Conservation (phyloP, 2,113 vertebrate genomes). For the Scatophagus argus region DNA sequence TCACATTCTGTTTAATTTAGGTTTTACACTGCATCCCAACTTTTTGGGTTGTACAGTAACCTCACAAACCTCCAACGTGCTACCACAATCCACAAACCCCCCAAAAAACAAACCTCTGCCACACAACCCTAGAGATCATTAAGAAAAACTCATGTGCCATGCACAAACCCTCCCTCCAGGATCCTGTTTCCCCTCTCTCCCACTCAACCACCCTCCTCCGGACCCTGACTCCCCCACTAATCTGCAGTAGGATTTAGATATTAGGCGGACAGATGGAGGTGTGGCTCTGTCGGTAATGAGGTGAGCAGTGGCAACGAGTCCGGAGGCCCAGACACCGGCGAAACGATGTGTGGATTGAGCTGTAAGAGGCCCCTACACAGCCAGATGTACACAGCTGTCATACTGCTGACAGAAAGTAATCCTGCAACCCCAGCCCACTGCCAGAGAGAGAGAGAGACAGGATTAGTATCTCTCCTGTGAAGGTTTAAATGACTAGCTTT, state of each 20-base stretch:
- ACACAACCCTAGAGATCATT: slow-evolving; percentile 55
- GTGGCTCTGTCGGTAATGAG: slow-evolving; percentile 76
- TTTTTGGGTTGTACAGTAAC: no score
- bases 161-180: slow-evolving; percentile 50
- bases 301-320: slow-evolving; percentile 73
- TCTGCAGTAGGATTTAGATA: slow-evolving; percentile 72
- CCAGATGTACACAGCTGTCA: slow-evolving; percentile 83
- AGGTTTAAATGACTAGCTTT: slow-evolving; percentile 15
- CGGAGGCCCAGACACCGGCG: slow-evolving; percentile 69
- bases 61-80: slow-evolving; percentile 28
- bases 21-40: no score
- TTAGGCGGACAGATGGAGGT: slow-evolving; percentile 73
- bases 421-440: slow-evolving; percentile 43
- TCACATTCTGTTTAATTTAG: no score
- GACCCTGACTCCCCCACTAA: slow-evolving; percentile 45
- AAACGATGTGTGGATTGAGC: slow-evolving; percentile 81
- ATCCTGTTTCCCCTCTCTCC: slow-evolving; percentile 45
- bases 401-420: slow-evolving; percentile 77
- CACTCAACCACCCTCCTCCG: not conserved
- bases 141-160: slow-evolving; percentile 52
- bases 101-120: slow-evolving; percentile 42
- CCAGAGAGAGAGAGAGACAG: slow-evolving; percentile 16
- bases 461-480: slow-evolving; percentile 26
- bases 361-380: slow-evolving; percentile 74
- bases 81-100: slow-evolving; percentile 22